Percentiles rank a stretch among this genome's conserved stretches.
Evolutionary conservation across 2,797 vertebrate species (phyloP).

Genomic region (Gephyroberyx darwinii): DNA sequence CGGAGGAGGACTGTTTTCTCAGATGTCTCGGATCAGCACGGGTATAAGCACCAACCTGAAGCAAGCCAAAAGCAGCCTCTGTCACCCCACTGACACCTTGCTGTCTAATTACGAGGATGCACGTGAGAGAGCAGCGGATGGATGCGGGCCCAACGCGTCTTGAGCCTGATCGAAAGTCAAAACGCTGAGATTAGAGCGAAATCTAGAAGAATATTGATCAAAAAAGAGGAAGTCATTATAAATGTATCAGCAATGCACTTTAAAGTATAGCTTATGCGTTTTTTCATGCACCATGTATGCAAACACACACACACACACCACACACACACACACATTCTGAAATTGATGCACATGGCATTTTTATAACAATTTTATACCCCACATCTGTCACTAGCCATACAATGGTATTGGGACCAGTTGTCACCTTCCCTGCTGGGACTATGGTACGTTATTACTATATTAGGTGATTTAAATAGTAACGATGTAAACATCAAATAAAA

Average conservation of each 20-base stretch:
- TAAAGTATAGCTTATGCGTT: no score
- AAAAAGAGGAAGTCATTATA: background rate
- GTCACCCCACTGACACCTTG: slow-evolving; percentile 68
- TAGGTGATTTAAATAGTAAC: background rate
- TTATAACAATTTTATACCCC: background rate
- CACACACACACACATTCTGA: background rate
- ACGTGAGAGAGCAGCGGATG: slow-evolving; percentile 73
- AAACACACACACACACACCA: background rate
- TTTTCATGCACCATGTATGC: no score
- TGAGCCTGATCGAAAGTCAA: slow-evolving; percentile 51
- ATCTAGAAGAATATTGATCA: slow-evolving; percentile 5
- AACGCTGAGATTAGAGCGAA: slow-evolving; percentile 6
- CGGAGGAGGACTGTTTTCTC: slow-evolving; percentile 54
- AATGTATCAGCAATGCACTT: no score
- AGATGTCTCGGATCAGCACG: slow-evolving; percentile 63
- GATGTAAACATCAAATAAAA: background rate
- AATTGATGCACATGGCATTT: background rate
- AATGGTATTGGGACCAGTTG: no score
- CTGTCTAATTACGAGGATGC: slow-evolving; percentile 73
- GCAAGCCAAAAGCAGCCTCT: slow-evolving; percentile 57
- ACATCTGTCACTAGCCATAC: no score
- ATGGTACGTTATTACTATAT: no score
- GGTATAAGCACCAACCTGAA: slow-evolving; percentile 59
- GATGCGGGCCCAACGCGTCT: slow-evolving; percentile 48
- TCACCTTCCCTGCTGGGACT: background rate